Percentiles rank a stretch among this genome's conserved stretches.
These are phyloP conservation scores for Rhinella marina DNA, from an alignment of 2,797 vertebrate genomes.

Conservation along the genomic window DNA sequence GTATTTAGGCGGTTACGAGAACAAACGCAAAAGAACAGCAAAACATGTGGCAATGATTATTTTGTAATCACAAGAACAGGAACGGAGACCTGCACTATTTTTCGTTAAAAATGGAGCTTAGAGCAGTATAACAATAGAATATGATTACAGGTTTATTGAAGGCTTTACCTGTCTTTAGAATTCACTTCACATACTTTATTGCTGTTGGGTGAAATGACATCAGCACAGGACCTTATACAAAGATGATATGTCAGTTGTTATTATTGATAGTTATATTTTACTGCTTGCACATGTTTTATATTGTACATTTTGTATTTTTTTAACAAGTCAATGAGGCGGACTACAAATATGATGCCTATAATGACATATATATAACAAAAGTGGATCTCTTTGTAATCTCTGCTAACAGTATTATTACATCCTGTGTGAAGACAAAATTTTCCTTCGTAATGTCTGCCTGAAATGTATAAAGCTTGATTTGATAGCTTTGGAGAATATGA, in stretches of 20 bases:
- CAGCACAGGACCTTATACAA: constrained; percentile 21
- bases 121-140: constrained; percentile 72
- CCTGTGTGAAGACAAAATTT: constrained; percentile 14
- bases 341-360: constrained; percentile 23
- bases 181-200: constrained; percentile 46
- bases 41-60: constrained; percentile 77
- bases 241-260: constrained; percentile 40
- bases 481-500: neutral
- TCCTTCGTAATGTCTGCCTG: constrained; percentile 11
- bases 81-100: constrained; percentile 77
- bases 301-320: constrained; percentile 28
- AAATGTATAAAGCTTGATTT: neutral
- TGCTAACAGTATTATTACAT: constrained; percentile 22
- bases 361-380: constrained; percentile 17
- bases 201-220: constrained; percentile 47
- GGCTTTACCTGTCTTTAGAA: constrained; percentile 62
- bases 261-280: constrained; percentile 48
- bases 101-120: constrained; percentile 74
- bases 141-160: constrained; percentile 69
- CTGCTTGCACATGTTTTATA: constrained; percentile 44
- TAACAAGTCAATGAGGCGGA: constrained; percentile 21
- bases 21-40: constrained; percentile 67
- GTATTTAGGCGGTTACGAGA: constrained; percentile 74
- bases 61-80: constrained; percentile 70
- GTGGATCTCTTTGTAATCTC: constrained; percentile 8